Base-by-base conservation (phyloP, 2,113 vertebrate species). In the Asarcornis scutulata region DNA sequence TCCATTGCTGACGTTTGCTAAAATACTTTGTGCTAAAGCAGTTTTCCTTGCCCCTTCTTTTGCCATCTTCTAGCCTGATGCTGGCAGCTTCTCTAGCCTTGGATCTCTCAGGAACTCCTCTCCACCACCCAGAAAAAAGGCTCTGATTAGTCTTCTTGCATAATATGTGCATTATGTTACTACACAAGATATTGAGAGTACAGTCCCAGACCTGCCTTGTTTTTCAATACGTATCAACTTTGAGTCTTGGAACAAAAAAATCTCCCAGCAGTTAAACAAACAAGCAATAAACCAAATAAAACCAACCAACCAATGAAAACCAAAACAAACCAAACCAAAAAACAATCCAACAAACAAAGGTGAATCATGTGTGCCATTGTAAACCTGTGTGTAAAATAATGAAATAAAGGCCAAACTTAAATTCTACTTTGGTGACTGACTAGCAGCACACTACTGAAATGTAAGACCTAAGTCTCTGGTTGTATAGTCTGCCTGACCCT, bases 331-430 rank as follows among this genome's bases (percentile, higher is more conserved):
- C 27, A 50, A 50, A 50, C 22, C 21, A 50, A 34, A 75, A 25
- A 53, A 53, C 52, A 23, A 26, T 7, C 14, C 6, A 15, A 46
- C 27, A 74, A 29, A n/a, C 25, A 22, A 27, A 60, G 5, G 22
- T 36, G 36, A 73, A 8, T 14, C 1, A 25, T 6, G 0, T 3
- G 2, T 34, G n/a, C 13, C 46, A 8, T 9, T 71, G 46, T 91
- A 89, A 87, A 56, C 4, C 52, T 21, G 13, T 14, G 6, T 20
- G 63, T 80, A 93, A 64, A 23, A 10, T 9, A 34, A 68, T 5
- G 16, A 76, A 73, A 40, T 67, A 80, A 67, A 87, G 60, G 3
- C 34, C 20, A 44, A 59, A 10, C 3, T 26, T 63, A 59, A 71
- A 53, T 55, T 42, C 2, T 55, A 0, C 15, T 15, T n/a, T 48